Evolutionary conservation across 1,140 invertebrate species (phyloP).

Genomic region (Teleogryllus occipitalis): DNA sequence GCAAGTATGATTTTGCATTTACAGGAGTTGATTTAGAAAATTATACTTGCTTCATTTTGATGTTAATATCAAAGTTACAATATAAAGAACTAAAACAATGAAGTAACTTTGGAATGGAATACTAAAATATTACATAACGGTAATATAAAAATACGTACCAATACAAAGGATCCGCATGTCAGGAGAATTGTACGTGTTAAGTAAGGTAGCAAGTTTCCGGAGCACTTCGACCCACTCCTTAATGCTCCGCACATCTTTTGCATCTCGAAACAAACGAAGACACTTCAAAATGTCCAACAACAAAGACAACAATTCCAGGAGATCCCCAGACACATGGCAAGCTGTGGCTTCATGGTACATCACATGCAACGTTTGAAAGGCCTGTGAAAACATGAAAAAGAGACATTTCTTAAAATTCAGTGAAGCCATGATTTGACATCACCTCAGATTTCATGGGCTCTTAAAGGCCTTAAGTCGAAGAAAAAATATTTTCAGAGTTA

Average conservation of each 20-base stretch:
- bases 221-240: slow-evolving; percentile 82
- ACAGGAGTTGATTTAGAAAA: too few species aligned
- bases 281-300: slow-evolving; percentile 62
- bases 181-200: slow-evolving; percentile 84
- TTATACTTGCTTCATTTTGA: too few species aligned
- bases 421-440: too few species aligned
- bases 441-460: too few species aligned
- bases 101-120: too few species aligned
- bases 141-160: slow-evolving; percentile 40
- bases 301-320: slow-evolving; percentile 73
- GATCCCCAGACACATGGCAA: slow-evolving; percentile 73
- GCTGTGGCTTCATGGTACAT: slow-evolving; percentile 91
- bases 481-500: too few species aligned
- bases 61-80: too few species aligned
- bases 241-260: slow-evolving; percentile 54
- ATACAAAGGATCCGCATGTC: slow-evolving; percentile 72
- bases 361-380: slow-evolving; percentile 80
- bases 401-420: too few species aligned
- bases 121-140: too few species aligned
- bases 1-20: too few species aligned
- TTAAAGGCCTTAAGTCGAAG: too few species aligned
- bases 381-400: slow-evolving; percentile 39
- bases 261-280: slow-evolving; percentile 52
- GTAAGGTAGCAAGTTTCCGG: slow-evolving; percentile 72
- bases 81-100: too few species aligned